These are phyloP conservation scores for Siniperca undulata DNA, from an alignment of 2,797 vertebrate species.

Conservation along the genomic window DNA sequence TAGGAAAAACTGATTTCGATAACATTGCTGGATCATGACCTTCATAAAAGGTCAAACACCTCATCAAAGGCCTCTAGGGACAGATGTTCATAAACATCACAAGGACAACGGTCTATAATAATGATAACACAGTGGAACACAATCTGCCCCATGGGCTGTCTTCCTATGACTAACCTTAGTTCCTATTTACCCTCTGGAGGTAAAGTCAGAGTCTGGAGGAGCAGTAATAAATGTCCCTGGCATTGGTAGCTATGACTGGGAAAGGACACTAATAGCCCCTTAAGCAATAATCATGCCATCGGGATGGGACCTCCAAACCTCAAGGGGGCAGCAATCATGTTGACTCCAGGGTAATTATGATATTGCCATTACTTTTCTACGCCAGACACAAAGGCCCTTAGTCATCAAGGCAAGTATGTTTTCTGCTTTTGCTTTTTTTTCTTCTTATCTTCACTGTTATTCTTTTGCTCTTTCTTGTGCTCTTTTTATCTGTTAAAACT, in stretches of 20 bases:
- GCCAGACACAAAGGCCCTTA: conserved; percentile 10
- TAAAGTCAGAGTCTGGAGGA: conserved; percentile 62
- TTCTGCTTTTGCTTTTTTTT: conserved; percentile 5
- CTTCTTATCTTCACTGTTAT: not conserved
- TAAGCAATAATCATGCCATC: conserved; percentile 61
- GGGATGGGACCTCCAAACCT: conserved; percentile 49
- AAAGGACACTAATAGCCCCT: conserved; percentile 65
- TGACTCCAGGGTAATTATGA: conserved; percentile 54
- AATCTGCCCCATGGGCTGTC: conserved; percentile 58
- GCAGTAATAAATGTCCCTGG: conserved; percentile 66
- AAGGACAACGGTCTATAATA: conserved; percentile 54
- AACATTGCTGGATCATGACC: conserved; percentile 58
- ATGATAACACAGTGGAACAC: conserved; percentile 64
- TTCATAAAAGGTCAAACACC: conserved; percentile 49
- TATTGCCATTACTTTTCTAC: conserved; percentile 44
- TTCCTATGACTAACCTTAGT: conserved; percentile 65
- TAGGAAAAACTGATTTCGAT: conserved; percentile 38
- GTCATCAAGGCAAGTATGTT: not conserved
- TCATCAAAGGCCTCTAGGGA: conserved; percentile 55
- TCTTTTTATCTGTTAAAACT: conserved; percentile 7
- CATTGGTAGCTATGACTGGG: conserved; percentile 59
- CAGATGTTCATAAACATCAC: conserved; percentile 64
- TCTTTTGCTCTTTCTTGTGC: not conserved
- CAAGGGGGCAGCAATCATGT: conserved; percentile 56
- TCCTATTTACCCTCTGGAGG: conserved; percentile 68